Evolutionary conservation across 2,888 invertebrate genomes (phyloP).

Genomic region (Tenthredo scrophulariae): DNA sequence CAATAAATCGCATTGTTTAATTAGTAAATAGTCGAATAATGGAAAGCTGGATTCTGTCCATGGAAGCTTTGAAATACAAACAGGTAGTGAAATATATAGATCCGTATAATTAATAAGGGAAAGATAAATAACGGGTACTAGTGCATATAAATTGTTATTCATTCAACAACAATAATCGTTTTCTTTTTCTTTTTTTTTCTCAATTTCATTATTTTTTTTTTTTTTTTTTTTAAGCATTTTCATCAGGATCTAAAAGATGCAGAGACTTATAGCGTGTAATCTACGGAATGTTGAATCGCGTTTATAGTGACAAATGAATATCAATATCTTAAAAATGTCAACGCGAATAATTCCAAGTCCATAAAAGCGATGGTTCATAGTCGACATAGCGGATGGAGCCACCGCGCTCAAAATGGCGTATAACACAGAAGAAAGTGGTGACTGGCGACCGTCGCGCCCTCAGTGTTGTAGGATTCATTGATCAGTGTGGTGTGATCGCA

Average conservation of each 20-base stretch:
- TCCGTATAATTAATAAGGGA: not conserved
- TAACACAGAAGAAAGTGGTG: constrained; percentile 16
- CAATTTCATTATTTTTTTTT: too few species aligned
- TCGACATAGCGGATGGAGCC: constrained; percentile 11
- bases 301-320: not conserved
- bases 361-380: constrained; percentile 5
- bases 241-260: too few species aligned
- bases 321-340: not conserved
- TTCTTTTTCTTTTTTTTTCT: not conserved
- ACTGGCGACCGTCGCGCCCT: constrained; percentile 73
- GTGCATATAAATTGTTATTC: not conserved
- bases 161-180: not conserved
- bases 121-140: too few species aligned
- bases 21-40: not conserved
- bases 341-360: not conserved
- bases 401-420: constrained; percentile 33
- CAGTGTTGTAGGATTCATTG: constrained; percentile 77
- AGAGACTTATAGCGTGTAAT: not conserved
- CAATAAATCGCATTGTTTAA: not conserved
- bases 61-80: not conserved
- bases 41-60: not conserved
- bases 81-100: not conserved
- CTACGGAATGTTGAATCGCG: not conserved
- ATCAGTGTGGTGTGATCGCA: constrained; percentile 75
- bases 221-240: not conserved